Base-by-base conservation (phyloP, 2,113 vertebrate species). In the Gadus macrocephalus region DNA sequence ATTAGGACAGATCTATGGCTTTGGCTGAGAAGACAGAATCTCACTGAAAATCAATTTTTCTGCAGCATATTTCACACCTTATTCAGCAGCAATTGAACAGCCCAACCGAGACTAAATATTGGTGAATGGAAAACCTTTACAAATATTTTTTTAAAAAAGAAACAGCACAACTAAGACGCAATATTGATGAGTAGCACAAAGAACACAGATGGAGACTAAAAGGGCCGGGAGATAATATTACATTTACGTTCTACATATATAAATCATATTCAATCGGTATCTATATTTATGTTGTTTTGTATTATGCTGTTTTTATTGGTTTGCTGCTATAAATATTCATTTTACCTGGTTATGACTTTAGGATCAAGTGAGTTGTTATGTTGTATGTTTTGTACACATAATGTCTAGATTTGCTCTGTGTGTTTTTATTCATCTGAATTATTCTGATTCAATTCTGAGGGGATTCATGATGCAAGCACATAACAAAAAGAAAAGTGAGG, bases 1-100 rank as follows among this genome's bases (percentile, higher is more conserved):
- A 64, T 70, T 58, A 82, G 71, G 73, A 78, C 70, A 66, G 76
- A 75, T 76, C 77, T 78, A 49, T 27, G 49, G 68, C 53, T 83
- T 74, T 78, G 72, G 67, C 67, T 56, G 38, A 68, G 73, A 65
- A 66, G 75, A 81, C 81, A 55, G 68, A 5, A 35, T 67, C 70
- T 82, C 69, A 64, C 55, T 77, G 58, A 60, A 83, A 88, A 89
- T 88, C 79, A 25, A 85, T 64, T 78, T 77, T 58, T 84, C 79
- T 73, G 78, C 80, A 75, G 16, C 74, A 78, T 71, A 71, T 77
- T 77, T 74, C 76, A 81, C 64, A 77, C 64, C 62, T 53, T 71
- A 74, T 79, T 84, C 81, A 81, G 74, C n/a, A 25, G 70, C 81
- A 82, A 42, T 15, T 53, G 15, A 31, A 79, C 15, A 68, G 67